phyloP scores from a whole-genome alignment of 2,888 invertebrate genomes.

The Heliconius ethilla region DNA sequence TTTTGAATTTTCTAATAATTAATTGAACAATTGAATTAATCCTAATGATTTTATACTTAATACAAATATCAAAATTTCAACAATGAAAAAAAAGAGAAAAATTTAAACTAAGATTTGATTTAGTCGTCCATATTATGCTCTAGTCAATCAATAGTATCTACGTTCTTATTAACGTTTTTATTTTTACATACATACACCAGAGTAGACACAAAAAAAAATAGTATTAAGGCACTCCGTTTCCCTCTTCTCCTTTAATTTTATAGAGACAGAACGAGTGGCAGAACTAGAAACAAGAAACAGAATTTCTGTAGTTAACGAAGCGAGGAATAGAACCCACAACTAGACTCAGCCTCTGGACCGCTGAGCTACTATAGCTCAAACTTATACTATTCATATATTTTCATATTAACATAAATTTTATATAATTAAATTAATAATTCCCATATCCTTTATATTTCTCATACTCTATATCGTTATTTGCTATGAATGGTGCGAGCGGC shows the following conservation, averaged over 20 bases:
- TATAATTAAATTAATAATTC: background rate
- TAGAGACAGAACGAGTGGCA: no score
- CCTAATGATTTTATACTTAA: no score
- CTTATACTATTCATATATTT: no score
- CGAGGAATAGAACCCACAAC: background rate
- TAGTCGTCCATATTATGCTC: background rate
- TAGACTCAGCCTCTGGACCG: background rate
- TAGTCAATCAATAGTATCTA: background rate
- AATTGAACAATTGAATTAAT: no score
- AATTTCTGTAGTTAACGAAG: background rate
- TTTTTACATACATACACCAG: background rate
- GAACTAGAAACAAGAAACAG: no score
- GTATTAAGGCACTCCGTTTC: no score
- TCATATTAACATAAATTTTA: background rate
- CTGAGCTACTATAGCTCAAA: background rate
- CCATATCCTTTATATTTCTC: background rate
- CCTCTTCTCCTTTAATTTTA: no score
- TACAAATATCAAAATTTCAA: no score
- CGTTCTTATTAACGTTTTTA: background rate
- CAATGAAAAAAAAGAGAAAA: background rate
- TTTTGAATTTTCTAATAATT: no score
- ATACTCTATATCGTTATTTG: conserved; percentile 46
- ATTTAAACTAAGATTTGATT: background rate
- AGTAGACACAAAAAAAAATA: no score
- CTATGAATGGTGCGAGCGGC: conserved; percentile 58